These are phyloP conservation scores for Andrena fulva DNA, from an alignment of 2,888 invertebrate species.

Conservation along the genomic window DNA sequence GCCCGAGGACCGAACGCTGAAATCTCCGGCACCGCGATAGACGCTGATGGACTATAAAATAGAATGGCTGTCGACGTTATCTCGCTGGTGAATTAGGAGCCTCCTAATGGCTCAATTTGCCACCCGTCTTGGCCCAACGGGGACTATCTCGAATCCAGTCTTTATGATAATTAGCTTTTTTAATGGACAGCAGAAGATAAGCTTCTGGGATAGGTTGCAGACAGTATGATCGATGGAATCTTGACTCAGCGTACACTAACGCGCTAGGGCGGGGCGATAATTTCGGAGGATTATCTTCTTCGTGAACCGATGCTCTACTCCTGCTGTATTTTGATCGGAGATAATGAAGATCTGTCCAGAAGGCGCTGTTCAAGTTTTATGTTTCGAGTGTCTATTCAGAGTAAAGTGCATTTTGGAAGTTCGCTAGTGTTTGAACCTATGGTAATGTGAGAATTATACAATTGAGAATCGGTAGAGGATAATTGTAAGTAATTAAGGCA, in stretches of 20 bases:
- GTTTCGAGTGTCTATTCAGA: no score
- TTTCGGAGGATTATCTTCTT: not conserved
- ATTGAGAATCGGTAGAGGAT: not conserved
- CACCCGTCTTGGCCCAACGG: not conserved
- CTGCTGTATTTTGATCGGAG: no score
- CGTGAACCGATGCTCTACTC: no score
- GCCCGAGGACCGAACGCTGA: not conserved
- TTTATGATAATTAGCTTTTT: not conserved
- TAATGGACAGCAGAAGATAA: not conserved
- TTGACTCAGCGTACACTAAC: not conserved
- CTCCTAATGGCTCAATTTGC: not conserved
- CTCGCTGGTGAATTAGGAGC: slow-evolving; percentile 3
- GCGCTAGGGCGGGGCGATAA: not conserved
- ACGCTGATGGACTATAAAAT: not conserved
- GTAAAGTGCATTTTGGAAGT: no score
- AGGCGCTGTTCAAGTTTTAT: no score
- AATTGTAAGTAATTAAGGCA: not conserved
- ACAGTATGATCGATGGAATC: not conserved
- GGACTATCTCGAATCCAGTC: not conserved
- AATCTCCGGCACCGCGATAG: not conserved
- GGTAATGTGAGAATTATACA: not conserved
- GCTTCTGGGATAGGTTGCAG: not conserved
- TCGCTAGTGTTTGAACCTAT: no score
- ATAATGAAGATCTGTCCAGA: no score
- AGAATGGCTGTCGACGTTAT: not conserved